phyloP scores from a whole-genome alignment of 2,888 invertebrate species.

The Nymphalis urticae region DNA sequence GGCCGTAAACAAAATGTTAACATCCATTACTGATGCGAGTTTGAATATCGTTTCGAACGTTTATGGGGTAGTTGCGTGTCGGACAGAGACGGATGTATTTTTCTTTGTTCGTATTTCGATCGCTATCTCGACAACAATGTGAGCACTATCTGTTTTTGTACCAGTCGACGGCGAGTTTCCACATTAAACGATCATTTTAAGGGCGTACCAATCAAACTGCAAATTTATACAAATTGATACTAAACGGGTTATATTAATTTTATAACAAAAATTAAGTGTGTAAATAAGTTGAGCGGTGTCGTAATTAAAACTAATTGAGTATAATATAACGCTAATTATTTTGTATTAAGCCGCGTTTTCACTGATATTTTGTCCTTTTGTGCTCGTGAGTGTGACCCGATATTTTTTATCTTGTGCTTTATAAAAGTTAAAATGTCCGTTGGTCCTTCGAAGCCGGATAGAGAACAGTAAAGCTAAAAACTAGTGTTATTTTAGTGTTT shows the following conservation, averaged over 20 bases:
- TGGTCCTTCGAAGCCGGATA: constrained; percentile 34
- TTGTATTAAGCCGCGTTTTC: constrained; percentile 73
- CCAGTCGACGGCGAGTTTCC: constrained; percentile 76
- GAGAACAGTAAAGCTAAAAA: constrained; percentile 37
- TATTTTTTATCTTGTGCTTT: constrained; percentile 42
- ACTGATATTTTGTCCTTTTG: constrained; percentile 67
- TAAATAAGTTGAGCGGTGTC: constrained; percentile 78
- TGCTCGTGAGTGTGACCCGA: constrained; percentile 53
- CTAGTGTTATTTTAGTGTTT: constrained; percentile 42
- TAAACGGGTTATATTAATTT: constrained; percentile 82
- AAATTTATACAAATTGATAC: constrained; percentile 82
- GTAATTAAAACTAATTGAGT: constrained; percentile 81
- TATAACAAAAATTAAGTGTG: constrained; percentile 82
- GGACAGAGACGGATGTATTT: constrained; percentile 56
- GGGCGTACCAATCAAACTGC: constrained; percentile 80
- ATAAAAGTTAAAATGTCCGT: constrained; percentile 36
- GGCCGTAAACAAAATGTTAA: constrained; percentile 80
- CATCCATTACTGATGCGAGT: constrained; percentile 74
- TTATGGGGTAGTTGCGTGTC: constrained; percentile 40
- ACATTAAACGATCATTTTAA: constrained; percentile 81
- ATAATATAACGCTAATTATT: constrained; percentile 78
- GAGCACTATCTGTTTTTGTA: constrained; percentile 74
- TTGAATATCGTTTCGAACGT: constrained; percentile 47
- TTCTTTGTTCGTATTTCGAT: constrained; percentile 36
- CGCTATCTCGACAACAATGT: constrained; percentile 49